A percentile compares a stretch with the other conserved stretches of the same genome.
Evolutionary conservation across 1,140 invertebrate genomes (phyloP).

Genomic region (Trichonephila inaurata): DNA sequence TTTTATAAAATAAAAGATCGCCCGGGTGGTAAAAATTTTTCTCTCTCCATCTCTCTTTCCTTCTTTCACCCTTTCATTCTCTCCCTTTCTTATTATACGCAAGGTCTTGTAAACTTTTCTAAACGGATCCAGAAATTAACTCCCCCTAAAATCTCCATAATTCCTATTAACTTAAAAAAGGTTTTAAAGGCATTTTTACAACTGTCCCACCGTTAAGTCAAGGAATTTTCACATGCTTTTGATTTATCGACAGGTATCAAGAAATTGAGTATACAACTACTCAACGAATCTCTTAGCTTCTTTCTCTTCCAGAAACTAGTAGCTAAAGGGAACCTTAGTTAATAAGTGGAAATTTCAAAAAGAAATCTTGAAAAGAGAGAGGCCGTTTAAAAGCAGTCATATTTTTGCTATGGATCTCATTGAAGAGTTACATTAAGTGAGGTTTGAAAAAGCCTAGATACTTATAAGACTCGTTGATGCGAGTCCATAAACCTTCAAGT

Average conservation of each 20-base stretch:
- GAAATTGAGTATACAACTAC: background rate
- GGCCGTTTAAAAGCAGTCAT: slow-evolving; percentile 6
- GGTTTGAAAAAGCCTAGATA: background rate
- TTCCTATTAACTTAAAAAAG: slow-evolving; percentile 62
- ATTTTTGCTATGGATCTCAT: slow-evolving; percentile 4
- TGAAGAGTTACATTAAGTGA: background rate
- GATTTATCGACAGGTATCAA: slow-evolving; percentile 64
- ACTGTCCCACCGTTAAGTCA: slow-evolving; percentile 59
- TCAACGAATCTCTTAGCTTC: background rate
- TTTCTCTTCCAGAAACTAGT: background rate
- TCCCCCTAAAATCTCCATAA: slow-evolving; percentile 42
- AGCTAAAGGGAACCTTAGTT: background rate
- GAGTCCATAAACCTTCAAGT: background rate
- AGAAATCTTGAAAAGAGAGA: background rate
- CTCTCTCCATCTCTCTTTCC: background rate
- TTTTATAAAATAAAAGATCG: slow-evolving; percentile 76
- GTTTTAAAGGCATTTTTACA: slow-evolving; percentile 54
- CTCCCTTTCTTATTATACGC: slow-evolving; percentile 46
- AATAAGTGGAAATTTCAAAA: background rate
- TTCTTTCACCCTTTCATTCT: background rate
- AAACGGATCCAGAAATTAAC: slow-evolving; percentile 60
- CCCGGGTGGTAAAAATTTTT: slow-evolving; percentile 57
- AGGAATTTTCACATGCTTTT: slow-evolving; percentile 58
- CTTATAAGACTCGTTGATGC: background rate
- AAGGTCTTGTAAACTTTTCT: slow-evolving; percentile 58